Percentiles rank a stretch among this genome's conserved stretches.
phyloP scores from a whole-genome alignment of 37 sponge, comb jelly and placozoan species.

The Chondrosia reniformis region DNA sequence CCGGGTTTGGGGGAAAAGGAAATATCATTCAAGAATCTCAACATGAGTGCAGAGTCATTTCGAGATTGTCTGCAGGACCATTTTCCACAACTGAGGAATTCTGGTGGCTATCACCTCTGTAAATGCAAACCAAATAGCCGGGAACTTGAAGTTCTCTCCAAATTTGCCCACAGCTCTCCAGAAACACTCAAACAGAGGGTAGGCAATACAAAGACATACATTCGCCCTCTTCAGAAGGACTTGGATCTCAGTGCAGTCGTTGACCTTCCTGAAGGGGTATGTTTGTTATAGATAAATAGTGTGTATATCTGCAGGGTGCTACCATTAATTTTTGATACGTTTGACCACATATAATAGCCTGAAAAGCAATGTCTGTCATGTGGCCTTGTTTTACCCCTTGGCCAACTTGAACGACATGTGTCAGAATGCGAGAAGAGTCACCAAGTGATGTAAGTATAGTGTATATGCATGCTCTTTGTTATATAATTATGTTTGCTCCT shows the following conservation, averaged over 20 bases:
- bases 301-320: not conserved
- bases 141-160: constrained; percentile 30
- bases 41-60: constrained; percentile 27
- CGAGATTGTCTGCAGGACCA: constrained; percentile 18
- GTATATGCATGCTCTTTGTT: not conserved
- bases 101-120: constrained; percentile 14
- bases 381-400: not conserved
- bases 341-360: not conserved
- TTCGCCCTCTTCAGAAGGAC: constrained; percentile 37
- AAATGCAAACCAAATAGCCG: constrained; percentile 25
- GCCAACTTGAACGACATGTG: not conserved
- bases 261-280: constrained; percentile 23
- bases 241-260: constrained; percentile 17
- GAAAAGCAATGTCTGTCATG: not conserved
- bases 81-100: constrained; percentile 19
- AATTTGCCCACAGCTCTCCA: constrained; percentile 10
- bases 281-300: not conserved
- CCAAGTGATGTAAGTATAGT: not conserved
- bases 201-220: constrained; percentile 39
- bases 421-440: not conserved
- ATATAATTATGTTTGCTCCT: not conserved
- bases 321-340: not conserved
- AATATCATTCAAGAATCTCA: constrained; percentile 21
- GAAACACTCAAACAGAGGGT: constrained; percentile 31
- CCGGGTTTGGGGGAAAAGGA: constrained; percentile 55